Evolutionary conservation across 2,797 vertebrate genomes (phyloP).

Genomic region (Nannoperca obscura): DNA sequence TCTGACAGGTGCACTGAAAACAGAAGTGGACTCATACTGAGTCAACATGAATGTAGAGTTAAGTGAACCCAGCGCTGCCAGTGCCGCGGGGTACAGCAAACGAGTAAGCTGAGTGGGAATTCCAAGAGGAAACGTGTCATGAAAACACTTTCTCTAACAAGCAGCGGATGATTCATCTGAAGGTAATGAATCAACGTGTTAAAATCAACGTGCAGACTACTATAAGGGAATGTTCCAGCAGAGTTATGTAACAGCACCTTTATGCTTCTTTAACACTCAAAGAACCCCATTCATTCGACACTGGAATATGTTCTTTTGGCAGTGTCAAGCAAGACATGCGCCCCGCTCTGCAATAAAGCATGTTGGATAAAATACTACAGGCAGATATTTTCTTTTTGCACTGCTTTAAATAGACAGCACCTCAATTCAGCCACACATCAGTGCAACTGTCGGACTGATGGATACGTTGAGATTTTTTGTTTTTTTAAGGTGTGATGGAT

Average conservation of each 20-base stretch:
- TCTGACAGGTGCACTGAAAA: constrained; percentile 71
- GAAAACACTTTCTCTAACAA: constrained; percentile 73
- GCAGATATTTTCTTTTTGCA: constrained; percentile 58
- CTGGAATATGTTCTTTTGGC: constrained; percentile 59
- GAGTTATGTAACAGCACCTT: constrained; percentile 61
- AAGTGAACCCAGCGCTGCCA: constrained; percentile 46
- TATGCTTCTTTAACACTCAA: constrained; percentile 64
- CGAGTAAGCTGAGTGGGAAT: constrained; percentile 67
- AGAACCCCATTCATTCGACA: constrained; percentile 63
- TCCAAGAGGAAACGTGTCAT: constrained; percentile 81
- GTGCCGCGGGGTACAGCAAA: constrained; percentile 58
- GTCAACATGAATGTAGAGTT: constrained; percentile 46
- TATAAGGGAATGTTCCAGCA: constrained; percentile 58
- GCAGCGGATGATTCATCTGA: constrained; percentile 74
- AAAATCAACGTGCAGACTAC: constrained; percentile 51
- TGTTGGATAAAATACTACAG: constrained; percentile 55
- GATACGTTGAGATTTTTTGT: constrained; percentile 30
- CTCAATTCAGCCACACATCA: constrained; percentile 42
- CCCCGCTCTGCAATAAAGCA: constrained; percentile 59
- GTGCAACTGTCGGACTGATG: constrained; percentile 34
- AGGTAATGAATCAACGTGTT: constrained; percentile 69
- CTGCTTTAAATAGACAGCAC: constrained; percentile 54
- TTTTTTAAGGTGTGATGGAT: constrained; percentile 45
- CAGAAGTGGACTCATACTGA: constrained; percentile 50
- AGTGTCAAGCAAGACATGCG: constrained; percentile 41